Conservation (phyloP, 2,888 invertebrate genomes). For the Chrysolina haemoptera region DNA sequence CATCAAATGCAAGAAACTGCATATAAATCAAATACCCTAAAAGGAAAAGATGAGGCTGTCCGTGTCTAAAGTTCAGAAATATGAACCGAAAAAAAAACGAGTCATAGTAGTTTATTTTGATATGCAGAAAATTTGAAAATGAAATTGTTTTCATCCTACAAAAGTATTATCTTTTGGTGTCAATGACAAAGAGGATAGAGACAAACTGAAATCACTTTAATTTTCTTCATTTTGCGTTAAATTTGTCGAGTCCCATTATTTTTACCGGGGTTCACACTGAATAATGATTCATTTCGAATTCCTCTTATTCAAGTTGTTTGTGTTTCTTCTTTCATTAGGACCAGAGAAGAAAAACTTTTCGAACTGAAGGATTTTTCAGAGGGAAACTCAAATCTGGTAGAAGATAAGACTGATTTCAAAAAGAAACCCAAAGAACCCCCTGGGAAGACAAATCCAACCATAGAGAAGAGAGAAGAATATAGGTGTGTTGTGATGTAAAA, state of each 20-base stretch:
- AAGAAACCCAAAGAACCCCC: constrained; percentile 25
- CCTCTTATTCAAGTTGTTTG: background rate
- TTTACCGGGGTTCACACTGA: background rate
- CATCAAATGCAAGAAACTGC: no score
- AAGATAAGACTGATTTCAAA: constrained; percentile 15
- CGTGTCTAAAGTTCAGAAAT: no score
- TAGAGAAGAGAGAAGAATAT: constrained; percentile 10
- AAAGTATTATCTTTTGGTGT: background rate
- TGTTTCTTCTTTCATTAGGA: background rate
- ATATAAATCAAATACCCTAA: no score
- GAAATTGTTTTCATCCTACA: background rate
- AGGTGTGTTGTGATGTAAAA: constrained; percentile 15
- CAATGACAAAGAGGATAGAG: background rate
- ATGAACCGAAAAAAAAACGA: no score
- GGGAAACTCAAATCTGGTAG: background rate
- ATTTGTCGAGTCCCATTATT: no score
- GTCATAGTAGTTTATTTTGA: no score
- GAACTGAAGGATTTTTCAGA: constrained; percentile 4
- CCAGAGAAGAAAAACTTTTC: background rate
- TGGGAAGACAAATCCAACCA: background rate
- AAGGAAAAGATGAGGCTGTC: no score
- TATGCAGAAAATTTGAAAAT: no score
- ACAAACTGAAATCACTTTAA: no score
- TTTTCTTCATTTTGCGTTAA: no score
- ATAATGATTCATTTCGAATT: background rate